phyloP scores from a whole-genome alignment of 2,888 invertebrate species.

The Heliconius charithonia region DNA sequence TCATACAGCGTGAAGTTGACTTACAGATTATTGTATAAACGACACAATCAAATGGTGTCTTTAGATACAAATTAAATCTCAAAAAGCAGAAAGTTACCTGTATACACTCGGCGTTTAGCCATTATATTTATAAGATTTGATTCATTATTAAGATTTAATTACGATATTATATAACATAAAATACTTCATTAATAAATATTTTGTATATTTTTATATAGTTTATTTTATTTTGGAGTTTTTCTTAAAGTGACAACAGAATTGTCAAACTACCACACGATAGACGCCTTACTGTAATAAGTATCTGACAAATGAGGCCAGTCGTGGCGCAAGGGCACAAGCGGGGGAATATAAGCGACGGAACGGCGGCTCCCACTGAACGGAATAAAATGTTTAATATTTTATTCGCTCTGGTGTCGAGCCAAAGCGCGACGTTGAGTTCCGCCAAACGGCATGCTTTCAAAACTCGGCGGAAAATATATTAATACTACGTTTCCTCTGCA shows the following conservation, averaged over 20 bases:
- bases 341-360: no score
- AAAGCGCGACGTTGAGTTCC: no score
- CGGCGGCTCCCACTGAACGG: no score
- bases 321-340: no score
- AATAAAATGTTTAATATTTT: no score
- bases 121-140: slow-evolving; percentile 3
- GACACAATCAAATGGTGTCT: background rate
- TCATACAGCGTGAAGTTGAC: no score
- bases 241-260: background rate
- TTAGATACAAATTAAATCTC: background rate
- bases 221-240: background rate
- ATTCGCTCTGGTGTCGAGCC: no score
- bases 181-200: background rate
- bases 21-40: background rate
- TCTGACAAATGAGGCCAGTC: no score
- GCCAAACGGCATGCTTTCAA: no score
- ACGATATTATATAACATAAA: background rate
- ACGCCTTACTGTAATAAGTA: no score
- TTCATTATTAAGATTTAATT: background rate
- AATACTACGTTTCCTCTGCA: no score
- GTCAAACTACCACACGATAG: background rate
- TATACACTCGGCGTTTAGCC: slow-evolving; percentile 11
- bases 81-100: background rate
- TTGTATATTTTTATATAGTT: background rate
- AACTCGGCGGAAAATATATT: no score